Evolutionary conservation across 2,888 invertebrate species (phyloP).

Genomic region (Terebella lapidaria): DNA sequence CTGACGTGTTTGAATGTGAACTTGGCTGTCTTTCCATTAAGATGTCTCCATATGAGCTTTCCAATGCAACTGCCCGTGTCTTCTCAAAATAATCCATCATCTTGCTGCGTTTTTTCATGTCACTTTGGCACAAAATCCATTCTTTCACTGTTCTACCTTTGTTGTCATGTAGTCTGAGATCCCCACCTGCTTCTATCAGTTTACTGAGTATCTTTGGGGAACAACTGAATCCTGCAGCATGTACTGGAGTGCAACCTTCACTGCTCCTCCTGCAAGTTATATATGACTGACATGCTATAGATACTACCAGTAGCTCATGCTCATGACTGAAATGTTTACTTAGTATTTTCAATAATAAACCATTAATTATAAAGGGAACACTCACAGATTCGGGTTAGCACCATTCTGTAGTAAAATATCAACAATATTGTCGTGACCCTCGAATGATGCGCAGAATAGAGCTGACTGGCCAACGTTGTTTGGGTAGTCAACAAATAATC

Average conservation of each 20-base stretch:
- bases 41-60: background rate
- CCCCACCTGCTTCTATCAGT: slow-evolving; percentile 53
- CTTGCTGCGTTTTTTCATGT: slow-evolving; percentile 33
- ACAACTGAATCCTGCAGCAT: slow-evolving; percentile 51
- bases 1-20: too few species aligned
- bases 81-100: slow-evolving; percentile 47
- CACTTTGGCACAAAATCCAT: slow-evolving; percentile 38
- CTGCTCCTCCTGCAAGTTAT: slow-evolving; percentile 39
- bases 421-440: slow-evolving; percentile 42
- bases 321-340: too few species aligned
- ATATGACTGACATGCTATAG: background rate
- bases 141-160: slow-evolving; percentile 37
- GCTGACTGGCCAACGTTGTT: slow-evolving; percentile 52
- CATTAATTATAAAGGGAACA: too few species aligned
- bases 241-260: slow-evolving; percentile 52
- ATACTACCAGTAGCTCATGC: background rate
- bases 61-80: slow-evolving; percentile 17
- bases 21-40: background rate
- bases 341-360: too few species aligned
- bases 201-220: slow-evolving; percentile 43
- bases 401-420: slow-evolving; percentile 48
- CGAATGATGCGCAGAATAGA: slow-evolving; percentile 52
- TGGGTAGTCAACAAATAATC: slow-evolving; percentile 44
- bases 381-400: slow-evolving; percentile 54
- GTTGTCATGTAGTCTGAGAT: slow-evolving; percentile 53